Percentiles rank a stretch among this genome's conserved stretches.
Evolutionary conservation across 1,140 invertebrate species (phyloP).

Genomic region (Heliconius hermathena): DNA sequence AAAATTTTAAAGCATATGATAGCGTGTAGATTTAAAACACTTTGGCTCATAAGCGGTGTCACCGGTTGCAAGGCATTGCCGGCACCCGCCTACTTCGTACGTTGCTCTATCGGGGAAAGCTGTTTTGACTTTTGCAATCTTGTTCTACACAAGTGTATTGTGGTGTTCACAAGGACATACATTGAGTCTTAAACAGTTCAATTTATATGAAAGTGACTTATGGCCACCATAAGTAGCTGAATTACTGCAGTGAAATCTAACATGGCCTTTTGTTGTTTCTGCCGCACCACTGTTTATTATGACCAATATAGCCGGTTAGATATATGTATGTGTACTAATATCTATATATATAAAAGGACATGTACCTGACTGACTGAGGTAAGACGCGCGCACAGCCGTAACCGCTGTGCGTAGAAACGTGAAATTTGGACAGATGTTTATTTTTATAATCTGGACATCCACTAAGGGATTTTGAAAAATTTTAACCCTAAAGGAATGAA

Average conservation of each 20-base stretch:
- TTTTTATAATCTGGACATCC: no score
- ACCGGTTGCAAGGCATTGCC: conserved; percentile 27
- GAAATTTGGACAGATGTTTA: no score
- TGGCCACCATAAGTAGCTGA: conserved; percentile 14
- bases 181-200: conserved; percentile 22
- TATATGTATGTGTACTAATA: neutral
- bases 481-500: no score
- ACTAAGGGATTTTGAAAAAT: no score
- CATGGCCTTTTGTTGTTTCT: conserved; percentile 19
- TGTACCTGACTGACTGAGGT: no score
- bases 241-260: conserved; percentile 18
- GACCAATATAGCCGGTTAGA: neutral
- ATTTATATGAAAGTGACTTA: conserved; percentile 36
- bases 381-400: no score
- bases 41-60: conserved; percentile 25
- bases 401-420: no score
- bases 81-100: conserved; percentile 52
- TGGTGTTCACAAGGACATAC: conserved; percentile 34
- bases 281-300: neutral
- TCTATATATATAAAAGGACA: no score
- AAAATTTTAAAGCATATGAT: conserved; percentile 18
- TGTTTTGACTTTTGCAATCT: conserved; percentile 47
- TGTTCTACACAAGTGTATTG: conserved; percentile 40
- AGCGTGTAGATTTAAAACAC: conserved; percentile 15
- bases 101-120: conserved; percentile 54